Evolutionary conservation across 2,888 invertebrate species (phyloP), one percentile per base, ranked within the genome.

Genomic region (Papilio elwesi): DNA sequence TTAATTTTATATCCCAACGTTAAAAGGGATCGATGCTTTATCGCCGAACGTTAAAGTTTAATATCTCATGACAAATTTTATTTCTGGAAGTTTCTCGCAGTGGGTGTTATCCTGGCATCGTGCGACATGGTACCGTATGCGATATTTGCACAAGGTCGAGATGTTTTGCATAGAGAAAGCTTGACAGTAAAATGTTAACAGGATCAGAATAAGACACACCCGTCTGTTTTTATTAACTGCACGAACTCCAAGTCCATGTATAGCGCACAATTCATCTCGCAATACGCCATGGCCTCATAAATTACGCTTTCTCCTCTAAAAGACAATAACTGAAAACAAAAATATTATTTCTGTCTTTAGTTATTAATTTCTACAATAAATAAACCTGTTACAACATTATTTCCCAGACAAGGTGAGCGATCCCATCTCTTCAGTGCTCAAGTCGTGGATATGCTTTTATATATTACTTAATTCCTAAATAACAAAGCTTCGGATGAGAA

Each of bases 101-200:
- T 74, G 68, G 74, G 15, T 51, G 63, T 68, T 38, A 74, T 77
- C 63, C 74, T 74, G 73, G 71, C 66, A 72, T 76, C 76, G 76
- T 74, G 75, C 73, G 78, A 77, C 76, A 79, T 76, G 77, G 76
- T 59, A 49, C 73, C 71, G 69, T 48, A 63, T 38, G 53, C 64
- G 73, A 77, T 70, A 82, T 81, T 78, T 78, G 81, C 78, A 74
- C 76, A 82, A 84, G 81, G 64, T 73, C 62, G 36, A 48, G 43
- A 76, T 77, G 74, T 71, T 76, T 76, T 70, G 85, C 86, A 86
- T 79, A 85, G 85, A 81, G 87, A 89, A 88, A 88, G 85, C 83
- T 80, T 74, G 81, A 79, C 55, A 36, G 82, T 76, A 81, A 80
- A 79, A 83, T 80, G 83, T 83, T 80, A 81, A 83, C 74, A 79